phyloP scores from a whole-genome alignment of 1,140 invertebrate genomes.

The Holotrichia oblita region DNA sequence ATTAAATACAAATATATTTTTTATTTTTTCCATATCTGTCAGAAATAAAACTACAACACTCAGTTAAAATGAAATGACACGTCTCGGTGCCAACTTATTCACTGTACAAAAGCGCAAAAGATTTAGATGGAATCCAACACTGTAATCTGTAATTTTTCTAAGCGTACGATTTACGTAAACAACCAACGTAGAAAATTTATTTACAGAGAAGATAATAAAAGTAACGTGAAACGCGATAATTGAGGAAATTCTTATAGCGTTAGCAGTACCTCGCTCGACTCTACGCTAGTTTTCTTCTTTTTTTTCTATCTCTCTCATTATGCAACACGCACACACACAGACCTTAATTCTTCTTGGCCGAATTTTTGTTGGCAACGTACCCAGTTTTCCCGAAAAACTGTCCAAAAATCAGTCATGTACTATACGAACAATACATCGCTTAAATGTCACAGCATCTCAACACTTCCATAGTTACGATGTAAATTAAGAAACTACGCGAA shows the following conservation, averaged over 20 bases:
- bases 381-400: constrained; percentile 33
- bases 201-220: constrained; percentile 5
- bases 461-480: not conserved
- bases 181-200: not conserved
- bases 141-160: not conserved
- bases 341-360: constrained; percentile 19
- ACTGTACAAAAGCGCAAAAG: too few relatives aligned
- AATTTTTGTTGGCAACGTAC: constrained; percentile 28
- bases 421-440: constrained; percentile 1
- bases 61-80: not conserved
- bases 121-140: too few relatives aligned
- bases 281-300: not conserved
- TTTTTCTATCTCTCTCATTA: too few relatives aligned
- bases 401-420: constrained; percentile 24
- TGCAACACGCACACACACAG: not conserved
- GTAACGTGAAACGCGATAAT: not conserved
- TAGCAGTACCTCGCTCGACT: not conserved
- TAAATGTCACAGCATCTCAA: not conserved
- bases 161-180: not conserved
- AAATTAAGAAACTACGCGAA: not conserved
- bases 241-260: constrained; percentile 10
- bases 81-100: not conserved
- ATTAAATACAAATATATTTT: not conserved
- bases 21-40: not conserved
- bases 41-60: too few relatives aligned